Evolutionary conservation across 2,113 vertebrate genomes (phyloP), one percentile per base, ranked within the genome.

Genomic region (Perca flavescens): DNA sequence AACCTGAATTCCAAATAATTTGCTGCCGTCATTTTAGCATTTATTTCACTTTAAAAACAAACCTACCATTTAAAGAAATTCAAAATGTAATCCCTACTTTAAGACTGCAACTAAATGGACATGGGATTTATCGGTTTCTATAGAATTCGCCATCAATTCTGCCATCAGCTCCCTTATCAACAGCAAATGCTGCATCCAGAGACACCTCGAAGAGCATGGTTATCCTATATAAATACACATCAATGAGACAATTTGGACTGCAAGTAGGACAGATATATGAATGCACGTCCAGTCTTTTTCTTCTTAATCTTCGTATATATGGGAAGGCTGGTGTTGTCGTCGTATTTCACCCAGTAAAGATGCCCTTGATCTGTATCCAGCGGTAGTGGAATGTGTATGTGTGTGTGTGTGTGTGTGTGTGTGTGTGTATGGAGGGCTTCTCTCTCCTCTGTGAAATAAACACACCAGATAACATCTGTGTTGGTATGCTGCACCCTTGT

Each of bases 401-500:
- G 11, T 53, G 40, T 83, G 31, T 52, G 28, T 50, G n/a, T 83
- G 58, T 77, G 28, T 86, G 74, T 60, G 54, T 46, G 62, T 63
- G 60, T 71, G 40, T 71, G 16, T 71, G 50, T 12, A 1, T 61
- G 28, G 25, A 6, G 22, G 58, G 9, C 22, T 69, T 66, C 80
- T 68, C 57, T 15, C 50, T 88, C 49, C 79, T 77, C 71, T 82
- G 71, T 86, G 83, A 85, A 89, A 89, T 64, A 71, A 80, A 85
- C 83, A 79, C 74, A 77, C 15, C 36, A 89, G 91, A 93, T 93
- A 91, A 89, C 84, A 93, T 95, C 91, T 89, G 92, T 91, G 91
- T 92, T 93, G 84, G 88, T 90, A 81, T 94, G 89, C 93, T 95
- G 94, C 94, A 87, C 93, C 87, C 94, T 94, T 90, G 94, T 94